These are phyloP conservation scores for Aplodontia rufa DNA, from an alignment of 2,113 vertebrate genomes.

Conservation along the genomic window DNA sequence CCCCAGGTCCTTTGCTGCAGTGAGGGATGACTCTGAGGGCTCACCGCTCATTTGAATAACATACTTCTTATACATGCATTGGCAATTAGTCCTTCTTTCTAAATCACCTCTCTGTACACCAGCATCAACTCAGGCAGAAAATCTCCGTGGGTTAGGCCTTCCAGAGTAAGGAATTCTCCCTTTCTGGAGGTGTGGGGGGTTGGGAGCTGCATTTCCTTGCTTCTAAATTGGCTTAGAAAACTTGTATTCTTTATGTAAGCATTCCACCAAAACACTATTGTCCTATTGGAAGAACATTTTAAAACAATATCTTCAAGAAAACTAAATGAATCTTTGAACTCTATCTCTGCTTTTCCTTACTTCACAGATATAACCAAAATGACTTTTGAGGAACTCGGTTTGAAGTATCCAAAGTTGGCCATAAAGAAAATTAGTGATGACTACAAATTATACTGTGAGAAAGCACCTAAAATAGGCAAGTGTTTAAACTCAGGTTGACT, in stretches of 20 bases:
- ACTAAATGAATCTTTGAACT: background rate
- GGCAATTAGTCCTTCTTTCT: background rate
- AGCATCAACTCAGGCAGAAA: background rate
- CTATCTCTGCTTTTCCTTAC: background rate
- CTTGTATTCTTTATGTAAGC: background rate
- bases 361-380: slow-evolving; percentile 72
- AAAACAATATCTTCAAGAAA: background rate
- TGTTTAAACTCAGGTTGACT: background rate
- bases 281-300: background rate
- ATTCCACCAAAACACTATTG: background rate
- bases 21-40: background rate
- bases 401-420: slow-evolving; percentile 71
- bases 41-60: background rate
- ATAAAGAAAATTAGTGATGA: slow-evolving; percentile 72
- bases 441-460: slow-evolving; percentile 63
- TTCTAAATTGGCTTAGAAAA: background rate
- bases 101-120: background rate
- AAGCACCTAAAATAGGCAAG: slow-evolving; percentile 61
- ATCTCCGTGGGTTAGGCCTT: background rate
- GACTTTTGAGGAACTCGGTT: slow-evolving; percentile 62
- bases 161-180: background rate
- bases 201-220: background rate
- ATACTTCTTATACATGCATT: background rate
- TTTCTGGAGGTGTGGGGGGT: background rate
- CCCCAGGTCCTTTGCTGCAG: background rate